Evolutionary conservation across 2,113 vertebrate genomes (phyloP), one percentile per base, ranked within the genome.

Genomic region (Ochotona curzoniae): DNA sequence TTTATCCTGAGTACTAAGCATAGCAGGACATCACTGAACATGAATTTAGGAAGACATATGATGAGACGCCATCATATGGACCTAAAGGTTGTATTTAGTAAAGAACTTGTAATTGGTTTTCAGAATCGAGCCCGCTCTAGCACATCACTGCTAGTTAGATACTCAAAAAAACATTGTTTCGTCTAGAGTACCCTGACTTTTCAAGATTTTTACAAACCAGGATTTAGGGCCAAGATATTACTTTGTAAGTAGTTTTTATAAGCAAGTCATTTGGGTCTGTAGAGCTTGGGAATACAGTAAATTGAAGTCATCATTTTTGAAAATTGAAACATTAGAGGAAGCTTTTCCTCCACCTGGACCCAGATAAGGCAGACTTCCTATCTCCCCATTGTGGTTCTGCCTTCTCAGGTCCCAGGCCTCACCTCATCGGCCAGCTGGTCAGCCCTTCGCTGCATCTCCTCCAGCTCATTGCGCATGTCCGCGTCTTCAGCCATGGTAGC

Each of bases 401-500:
- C 25, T 66, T 44, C 47, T 14, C 61, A 7, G 3, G 7, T 57
- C 49, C 35, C 44, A 11, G 13, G 0, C 64, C 95, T 99, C 96
- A 99, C 99, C 98, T 99, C 99, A 97, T 99, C 99, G 0, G 99
- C 99, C 89, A 99, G 98, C 98, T 99, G 99, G 98, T 99, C 99
- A 0, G 99, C 99, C 79, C 99, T 98, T 93, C 99, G 98, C 98
- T 99, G 99, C 99, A 99, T 99, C 97, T 99, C 99, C 95, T 99
- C 99, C 98, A 99, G 98, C 98, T 99, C 99, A 98, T 99, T 99
- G 98, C 99, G 99, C 99, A 99, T 99, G 95, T 99, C 99, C 0
- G 99, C 98, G 1, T 99, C 99, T 90, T 99, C 99, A 49, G 99
- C 99, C 99, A 99, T 99, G 96, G 98, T 98, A 98, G 98, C 91